Base-by-base conservation (phyloP, 23 tunicate genomes). In the Trididemnum miniatum region DNA sequence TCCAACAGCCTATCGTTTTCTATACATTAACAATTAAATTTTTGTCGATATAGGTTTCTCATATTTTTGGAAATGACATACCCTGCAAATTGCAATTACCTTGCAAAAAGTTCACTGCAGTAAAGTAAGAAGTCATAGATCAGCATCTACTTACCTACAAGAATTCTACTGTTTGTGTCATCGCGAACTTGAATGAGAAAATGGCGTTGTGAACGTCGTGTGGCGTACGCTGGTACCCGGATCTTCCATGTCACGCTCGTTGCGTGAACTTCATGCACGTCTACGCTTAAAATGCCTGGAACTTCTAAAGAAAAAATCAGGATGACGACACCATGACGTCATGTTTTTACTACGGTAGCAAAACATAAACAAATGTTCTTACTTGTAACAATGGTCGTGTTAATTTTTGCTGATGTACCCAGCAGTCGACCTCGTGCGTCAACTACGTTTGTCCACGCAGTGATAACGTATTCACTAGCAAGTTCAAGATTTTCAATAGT, bases 231-330 rank as follows among this genome's bases (percentile, higher is more conserved):
- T 0, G 86, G 86, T 3, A 67, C 50, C 20, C 39, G 82, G 50
- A 86, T 60, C 12, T 31, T 33, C 90, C 90, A 86, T 2, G 90
- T 86, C 33, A 86, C 67, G 71, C 35, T 86, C 9, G 90, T 86
- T 20, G 90, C 79, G 39, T 86, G 90, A 29, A 77, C 69, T 23
- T 80, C 52, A 27, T 31, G 12, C 52, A 57, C 64, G 7, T 29
- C 80, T 12, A 79, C 49, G 7, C 71, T 74, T 0, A 20, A 31
- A 12, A 86, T 71, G 0, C 57, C 27, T 7, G 90, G 90, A n/a
- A n/a, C n/a, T n/a, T n/a, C n/a, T n/a, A n/a, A n/a, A n/a, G n/a
- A n/a, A n/a, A n/a, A n/a, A n/a, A n/a, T n/a, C n/a, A n/a, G n/a
- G n/a, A n/a, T n/a, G n/a, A n/a, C n/a, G n/a, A n/a, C n/a, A n/a